Base-by-base conservation (phyloP, 37 sponge, comb jelly and placozoan species). In the Halisarca cf. caerulea region DNA sequence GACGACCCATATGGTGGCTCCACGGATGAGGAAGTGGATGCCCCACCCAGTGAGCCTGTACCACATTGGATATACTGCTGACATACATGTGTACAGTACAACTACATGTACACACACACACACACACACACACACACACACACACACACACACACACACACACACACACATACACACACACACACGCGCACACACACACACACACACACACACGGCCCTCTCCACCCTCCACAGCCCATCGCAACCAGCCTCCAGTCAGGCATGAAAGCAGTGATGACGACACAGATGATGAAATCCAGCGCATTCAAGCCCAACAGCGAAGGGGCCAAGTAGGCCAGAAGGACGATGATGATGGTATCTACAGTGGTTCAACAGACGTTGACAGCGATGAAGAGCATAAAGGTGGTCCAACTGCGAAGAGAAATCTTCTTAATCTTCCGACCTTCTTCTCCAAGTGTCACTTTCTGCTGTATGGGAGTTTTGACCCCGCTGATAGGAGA, bases 321-420 rank as follows among this genome's bases (percentile, higher is more conserved):
- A 28, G 30, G 69, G 15, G 18, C 2, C 18, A 41, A 41, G 25
- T 0, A 40, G 45, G 44, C 39, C 1, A 37, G 7, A 23, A 40
- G 20, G 72, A 75, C 40, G 81, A 88, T 38, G 86, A 66, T n/a
- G 86, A 85, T 37, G 91, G 89, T 34, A 79, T 69, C 0, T 93
- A 93, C 70, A 90, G 86, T 9, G 86, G 86, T 11, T 94, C 91
- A 1, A 94, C 94, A 44, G 94, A 94, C 74, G 94, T 89, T 35
- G 93, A 66, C 0, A 55, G 82, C 8, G 77, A 41, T 7, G 77
- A 8, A 6, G 77, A 74, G 42, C 2, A n/a, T 15, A 36, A 38
- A 18, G 20, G 35, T 59, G 32, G n/a, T 9, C 33, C 9, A 15
- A 32, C 9, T 18, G 33, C 57, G 66, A 1, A 37, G 9, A 71